These are phyloP conservation scores for Drosophila prostipennis DNA, from an alignment of 2,888 invertebrate species.

Conservation along the genomic window DNA sequence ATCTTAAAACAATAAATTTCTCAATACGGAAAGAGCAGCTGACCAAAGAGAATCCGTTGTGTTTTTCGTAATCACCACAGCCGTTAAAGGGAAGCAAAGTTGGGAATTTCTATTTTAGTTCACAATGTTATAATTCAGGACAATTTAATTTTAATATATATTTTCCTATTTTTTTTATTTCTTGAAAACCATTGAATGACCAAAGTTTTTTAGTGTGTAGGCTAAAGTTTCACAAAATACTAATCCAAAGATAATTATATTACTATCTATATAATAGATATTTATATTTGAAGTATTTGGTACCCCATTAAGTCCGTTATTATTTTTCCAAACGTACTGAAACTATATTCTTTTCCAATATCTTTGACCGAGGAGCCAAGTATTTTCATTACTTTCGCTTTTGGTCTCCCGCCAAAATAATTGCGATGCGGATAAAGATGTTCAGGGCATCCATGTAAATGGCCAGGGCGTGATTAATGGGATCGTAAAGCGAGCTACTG, in stretches of 20 bases:
- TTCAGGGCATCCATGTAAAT: slow-evolving; percentile 98
- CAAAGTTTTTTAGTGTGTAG: not conserved
- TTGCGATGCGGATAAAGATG: slow-evolving; percentile 97
- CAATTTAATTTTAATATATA: too few relatives aligned
- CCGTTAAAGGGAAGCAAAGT: not conserved
- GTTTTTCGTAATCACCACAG: not conserved
- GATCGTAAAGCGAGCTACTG: slow-evolving; percentile 91
- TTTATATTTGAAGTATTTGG: not conserved
- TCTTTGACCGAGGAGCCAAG: too few relatives aligned
- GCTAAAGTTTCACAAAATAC: not conserved
- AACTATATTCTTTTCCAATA: not conserved
- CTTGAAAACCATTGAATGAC: not conserved
- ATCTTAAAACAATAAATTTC: slow-evolving; percentile 7
- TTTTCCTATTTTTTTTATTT: not conserved
- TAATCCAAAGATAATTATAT: not conserved
- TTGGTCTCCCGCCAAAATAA: slow-evolving; percentile 91
- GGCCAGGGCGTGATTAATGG: slow-evolving; percentile 96
- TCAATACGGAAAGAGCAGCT: not conserved
- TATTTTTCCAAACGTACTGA: too few relatives aligned
- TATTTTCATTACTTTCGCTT: slow-evolving; percentile 49
- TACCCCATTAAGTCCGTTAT: not conserved
- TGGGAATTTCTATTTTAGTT: not conserved
- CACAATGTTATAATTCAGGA: not conserved
- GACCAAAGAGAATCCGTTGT: not conserved
- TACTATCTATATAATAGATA: not conserved